phyloP scores from a whole-genome alignment of 1,140 invertebrate species.

The Macrocentrus cingulum region DNA sequence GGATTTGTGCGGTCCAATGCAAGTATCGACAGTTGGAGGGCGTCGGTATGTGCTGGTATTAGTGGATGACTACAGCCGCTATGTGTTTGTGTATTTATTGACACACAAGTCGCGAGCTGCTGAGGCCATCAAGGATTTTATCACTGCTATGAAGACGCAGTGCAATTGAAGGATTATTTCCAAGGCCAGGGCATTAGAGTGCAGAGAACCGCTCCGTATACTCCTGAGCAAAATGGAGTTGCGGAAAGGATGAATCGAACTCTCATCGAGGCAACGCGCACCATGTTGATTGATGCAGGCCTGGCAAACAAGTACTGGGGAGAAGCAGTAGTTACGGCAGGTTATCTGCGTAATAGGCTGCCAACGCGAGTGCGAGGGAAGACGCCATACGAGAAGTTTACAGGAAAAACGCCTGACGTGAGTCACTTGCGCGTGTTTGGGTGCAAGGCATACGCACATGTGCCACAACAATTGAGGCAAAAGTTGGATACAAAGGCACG shows the following conservation, averaged over 20 bases:
- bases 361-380: not conserved
- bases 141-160: slow-evolving; percentile 9
- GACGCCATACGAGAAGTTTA: slow-evolving; percentile 31
- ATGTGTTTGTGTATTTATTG: slow-evolving; percentile 13
- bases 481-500: slow-evolving; percentile 37
- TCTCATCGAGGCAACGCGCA: slow-evolving; percentile 8
- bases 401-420: slow-evolving; percentile 35
- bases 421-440: slow-evolving; percentile 46
- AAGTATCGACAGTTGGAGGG: slow-evolving; percentile 2
- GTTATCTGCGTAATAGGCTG: slow-evolving; percentile 1
- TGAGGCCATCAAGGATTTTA: slow-evolving; percentile 22
- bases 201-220: slow-evolving; percentile 37
- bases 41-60: slow-evolving; percentile 19
- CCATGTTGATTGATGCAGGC: not conserved
- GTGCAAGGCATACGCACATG: slow-evolving; percentile 18
- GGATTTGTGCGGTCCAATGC: slow-evolving; percentile 27
- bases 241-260: slow-evolving; percentile 36
- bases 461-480: slow-evolving; percentile 33
- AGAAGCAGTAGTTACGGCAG: not conserved
- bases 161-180: too few relatives aligned
- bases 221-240: slow-evolving; percentile 43
- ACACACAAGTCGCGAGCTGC: slow-evolving; percentile 24
- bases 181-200: too few relatives aligned
- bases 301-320: not conserved
- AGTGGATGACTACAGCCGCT: slow-evolving; percentile 21